Percentiles rank a stretch among this genome's conserved stretches.
Conservation (phyloP, 2,888 invertebrate species). For the Arrhopalites spinosus region DNA sequence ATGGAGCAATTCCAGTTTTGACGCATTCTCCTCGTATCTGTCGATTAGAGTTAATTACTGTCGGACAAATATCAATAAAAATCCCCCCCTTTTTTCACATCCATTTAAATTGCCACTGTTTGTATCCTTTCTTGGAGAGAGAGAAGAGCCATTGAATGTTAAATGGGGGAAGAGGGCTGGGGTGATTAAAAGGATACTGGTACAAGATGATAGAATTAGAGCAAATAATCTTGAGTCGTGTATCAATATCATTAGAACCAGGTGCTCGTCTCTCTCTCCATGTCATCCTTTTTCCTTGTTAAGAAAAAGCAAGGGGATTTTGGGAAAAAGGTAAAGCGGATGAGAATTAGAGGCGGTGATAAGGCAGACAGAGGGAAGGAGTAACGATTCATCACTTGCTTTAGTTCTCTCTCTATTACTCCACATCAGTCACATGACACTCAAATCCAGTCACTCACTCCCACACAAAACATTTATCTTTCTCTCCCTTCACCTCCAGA, state of each 20-base stretch:
- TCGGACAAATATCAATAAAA: no score
- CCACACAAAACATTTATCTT: slow-evolving; percentile 16
- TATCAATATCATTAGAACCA: slow-evolving; percentile 24
- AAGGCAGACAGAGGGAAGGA: background rate
- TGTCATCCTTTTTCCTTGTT: background rate
- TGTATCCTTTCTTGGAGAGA: background rate
- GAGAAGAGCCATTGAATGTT: background rate
- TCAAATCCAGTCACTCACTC: slow-evolving; percentile 24
- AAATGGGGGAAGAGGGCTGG: background rate
- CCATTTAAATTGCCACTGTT: background rate
- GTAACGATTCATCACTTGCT: no score
- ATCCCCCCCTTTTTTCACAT: background rate
- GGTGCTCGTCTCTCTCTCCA: slow-evolving; percentile 1
- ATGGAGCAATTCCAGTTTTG: background rate
- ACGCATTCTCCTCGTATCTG: background rate
- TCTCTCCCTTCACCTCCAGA: background rate
- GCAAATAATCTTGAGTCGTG: slow-evolving; percentile 7
- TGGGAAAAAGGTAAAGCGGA: no score
- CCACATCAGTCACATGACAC: slow-evolving; percentile 29
- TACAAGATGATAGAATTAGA: slow-evolving; percentile 6
- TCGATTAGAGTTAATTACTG: no score
- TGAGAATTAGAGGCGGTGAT: background rate
- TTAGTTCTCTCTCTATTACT: background rate
- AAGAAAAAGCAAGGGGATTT: no score
- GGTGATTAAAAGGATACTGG: background rate